These are phyloP conservation scores for Calidris pygmaea DNA, from an alignment of 2,113 vertebrate species.

Conservation along the genomic window DNA sequence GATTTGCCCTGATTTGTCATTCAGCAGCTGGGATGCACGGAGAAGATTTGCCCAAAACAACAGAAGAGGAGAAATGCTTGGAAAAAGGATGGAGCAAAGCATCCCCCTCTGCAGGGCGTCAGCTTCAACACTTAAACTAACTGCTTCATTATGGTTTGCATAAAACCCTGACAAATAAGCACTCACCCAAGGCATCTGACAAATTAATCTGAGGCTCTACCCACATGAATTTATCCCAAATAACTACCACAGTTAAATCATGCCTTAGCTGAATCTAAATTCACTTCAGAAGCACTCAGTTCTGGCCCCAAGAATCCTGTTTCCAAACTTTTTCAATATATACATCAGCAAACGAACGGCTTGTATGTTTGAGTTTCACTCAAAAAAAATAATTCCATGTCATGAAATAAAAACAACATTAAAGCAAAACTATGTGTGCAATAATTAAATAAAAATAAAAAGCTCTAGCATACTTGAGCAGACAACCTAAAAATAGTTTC, in stretches of 20 bases:
- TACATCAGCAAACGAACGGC: neutral
- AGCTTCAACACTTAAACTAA: neutral
- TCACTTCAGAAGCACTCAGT: neutral
- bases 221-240: neutral
- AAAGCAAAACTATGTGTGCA: neutral
- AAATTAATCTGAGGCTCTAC: neutral
- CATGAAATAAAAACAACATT: constrained; percentile 10
- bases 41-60: neutral
- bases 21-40: neutral
- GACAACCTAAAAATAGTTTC: constrained; percentile 40
- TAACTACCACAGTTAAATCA: neutral
- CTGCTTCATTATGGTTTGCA: neutral
- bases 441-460: constrained; percentile 34
- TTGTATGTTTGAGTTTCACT: neutral
- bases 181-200: neutral
- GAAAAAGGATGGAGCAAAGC: neutral
- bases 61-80: neutral
- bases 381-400: neutral
- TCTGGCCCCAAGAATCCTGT: neutral
- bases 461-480: neutral
- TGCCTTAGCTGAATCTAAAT: neutral
- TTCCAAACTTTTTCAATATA: neutral
- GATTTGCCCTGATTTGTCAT: neutral
- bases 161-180: neutral
- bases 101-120: neutral